phyloP scores from a whole-genome alignment of 2,797 vertebrate species.

The Pyrocephalus nanus region DNA sequence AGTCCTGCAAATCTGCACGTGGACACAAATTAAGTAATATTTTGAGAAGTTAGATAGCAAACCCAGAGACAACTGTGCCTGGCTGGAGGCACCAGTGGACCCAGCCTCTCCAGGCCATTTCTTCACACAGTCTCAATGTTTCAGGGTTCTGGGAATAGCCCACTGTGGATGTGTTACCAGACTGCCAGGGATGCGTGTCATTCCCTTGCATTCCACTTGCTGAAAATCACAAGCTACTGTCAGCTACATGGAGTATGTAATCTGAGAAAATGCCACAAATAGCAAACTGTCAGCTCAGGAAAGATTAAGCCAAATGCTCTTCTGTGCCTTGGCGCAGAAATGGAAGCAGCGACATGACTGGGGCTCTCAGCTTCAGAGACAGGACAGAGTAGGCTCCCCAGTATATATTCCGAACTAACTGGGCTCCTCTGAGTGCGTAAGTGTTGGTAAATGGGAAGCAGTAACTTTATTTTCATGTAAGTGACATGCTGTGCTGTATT shows the following conservation, averaged over 20 bases:
- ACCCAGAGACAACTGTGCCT: neutral
- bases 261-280: constrained; percentile 62
- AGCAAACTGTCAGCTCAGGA: constrained; percentile 51
- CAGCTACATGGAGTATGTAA: constrained; percentile 8
- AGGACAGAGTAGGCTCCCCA: neutral
- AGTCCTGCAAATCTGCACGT: neutral
- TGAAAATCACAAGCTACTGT: constrained; percentile 55
- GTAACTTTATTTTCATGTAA: neutral
- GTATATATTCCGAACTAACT: neutral
- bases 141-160: neutral
- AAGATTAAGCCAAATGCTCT: constrained; percentile 58
- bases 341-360: neutral
- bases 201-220: constrained; percentile 31
- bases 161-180: neutral
- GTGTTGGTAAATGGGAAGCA: neutral
- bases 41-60: neutral
- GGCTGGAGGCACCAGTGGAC: neutral
- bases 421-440: neutral
- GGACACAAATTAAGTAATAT: neutral
- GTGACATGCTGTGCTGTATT: neutral
- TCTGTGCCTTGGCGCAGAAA: neutral
- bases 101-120: neutral
- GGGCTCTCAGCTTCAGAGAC: neutral
- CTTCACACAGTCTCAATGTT: neutral
- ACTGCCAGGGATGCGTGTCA: neutral